A percentile compares a stretch with the other conserved stretches of the same genome.
Conservation (phyloP, 2,113 vertebrate species). For the Poecile atricapillus region DNA sequence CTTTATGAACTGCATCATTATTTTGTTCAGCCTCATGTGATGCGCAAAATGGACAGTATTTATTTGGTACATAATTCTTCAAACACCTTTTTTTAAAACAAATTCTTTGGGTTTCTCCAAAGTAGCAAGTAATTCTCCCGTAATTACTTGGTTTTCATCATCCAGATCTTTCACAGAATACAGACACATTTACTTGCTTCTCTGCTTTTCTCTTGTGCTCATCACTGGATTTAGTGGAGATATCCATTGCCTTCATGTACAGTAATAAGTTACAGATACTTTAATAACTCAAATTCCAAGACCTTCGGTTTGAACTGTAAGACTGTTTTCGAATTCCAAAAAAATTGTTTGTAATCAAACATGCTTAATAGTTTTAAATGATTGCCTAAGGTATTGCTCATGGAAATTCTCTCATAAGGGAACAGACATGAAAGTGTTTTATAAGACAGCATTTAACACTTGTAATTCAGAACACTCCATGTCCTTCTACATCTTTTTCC, state of each 20-base stretch:
- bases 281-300: not conserved
- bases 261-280: not conserved
- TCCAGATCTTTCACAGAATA: not conserved
- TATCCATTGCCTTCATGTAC: not conserved
- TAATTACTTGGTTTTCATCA: not conserved
- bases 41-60: not conserved
- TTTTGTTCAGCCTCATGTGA: not conserved
- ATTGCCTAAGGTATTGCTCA: not conserved
- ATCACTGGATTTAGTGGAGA: not conserved
- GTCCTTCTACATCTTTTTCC: not conserved
- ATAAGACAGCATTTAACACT: not conserved
- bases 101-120: not conserved
- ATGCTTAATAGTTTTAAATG: not conserved
- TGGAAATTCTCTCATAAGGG: not conserved
- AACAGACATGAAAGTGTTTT: not conserved
- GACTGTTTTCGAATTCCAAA: not conserved
- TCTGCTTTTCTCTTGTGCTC: not conserved
- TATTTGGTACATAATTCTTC: not conserved
- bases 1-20: not conserved
- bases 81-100: not conserved
- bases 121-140: not conserved
- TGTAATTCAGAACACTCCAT: not conserved
- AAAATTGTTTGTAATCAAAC: not conserved
- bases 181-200: not conserved
- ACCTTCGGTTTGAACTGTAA: not conserved